phyloP scores from a whole-genome alignment of 2,888 invertebrate genomes.

The Sicus ferrugineus region DNA sequence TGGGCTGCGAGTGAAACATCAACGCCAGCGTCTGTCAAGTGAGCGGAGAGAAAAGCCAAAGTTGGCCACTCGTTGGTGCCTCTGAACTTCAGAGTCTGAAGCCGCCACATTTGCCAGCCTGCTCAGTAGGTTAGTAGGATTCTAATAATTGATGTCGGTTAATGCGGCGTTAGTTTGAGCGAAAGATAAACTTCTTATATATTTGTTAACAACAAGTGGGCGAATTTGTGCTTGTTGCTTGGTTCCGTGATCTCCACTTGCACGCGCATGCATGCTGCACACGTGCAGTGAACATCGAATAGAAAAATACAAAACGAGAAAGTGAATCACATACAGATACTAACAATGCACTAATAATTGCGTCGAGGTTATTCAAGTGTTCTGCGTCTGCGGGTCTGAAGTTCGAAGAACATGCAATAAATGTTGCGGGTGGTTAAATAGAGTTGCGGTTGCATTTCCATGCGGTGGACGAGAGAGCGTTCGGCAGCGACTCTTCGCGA shows the following conservation, averaged over 20 bases:
- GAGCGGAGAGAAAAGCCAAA: too few relatives aligned
- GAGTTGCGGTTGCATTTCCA: background rate
- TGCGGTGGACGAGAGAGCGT: conserved; percentile 14
- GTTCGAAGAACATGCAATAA: background rate
- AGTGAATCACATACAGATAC: conserved; percentile 2
- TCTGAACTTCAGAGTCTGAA: too few relatives aligned
- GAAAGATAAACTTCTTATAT: too few relatives aligned
- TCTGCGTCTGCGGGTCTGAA: background rate
- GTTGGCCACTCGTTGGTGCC: too few relatives aligned
- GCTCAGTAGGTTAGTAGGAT: too few relatives aligned
- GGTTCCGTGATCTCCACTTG: conserved; percentile 25
- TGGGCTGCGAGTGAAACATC: too few relatives aligned
- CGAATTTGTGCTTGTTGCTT: conserved; percentile 6
- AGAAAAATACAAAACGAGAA: conserved; percentile 11
- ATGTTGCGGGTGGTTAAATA: conserved; percentile 1
- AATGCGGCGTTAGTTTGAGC: too few relatives aligned
- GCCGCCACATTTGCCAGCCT: too few relatives aligned
- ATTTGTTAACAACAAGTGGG: conserved; percentile 19
- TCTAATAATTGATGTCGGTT: too few relatives aligned
- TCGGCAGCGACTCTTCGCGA: background rate
- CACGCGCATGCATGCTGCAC: conserved; percentile 21
- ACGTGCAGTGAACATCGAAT: conserved; percentile 22
- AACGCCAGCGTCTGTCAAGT: too few relatives aligned
- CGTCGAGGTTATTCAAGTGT: conserved; percentile 20
- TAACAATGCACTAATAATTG: conserved; percentile 7